Conservation (phyloP, 2,888 invertebrate species). For the Apantesis nais region DNA sequence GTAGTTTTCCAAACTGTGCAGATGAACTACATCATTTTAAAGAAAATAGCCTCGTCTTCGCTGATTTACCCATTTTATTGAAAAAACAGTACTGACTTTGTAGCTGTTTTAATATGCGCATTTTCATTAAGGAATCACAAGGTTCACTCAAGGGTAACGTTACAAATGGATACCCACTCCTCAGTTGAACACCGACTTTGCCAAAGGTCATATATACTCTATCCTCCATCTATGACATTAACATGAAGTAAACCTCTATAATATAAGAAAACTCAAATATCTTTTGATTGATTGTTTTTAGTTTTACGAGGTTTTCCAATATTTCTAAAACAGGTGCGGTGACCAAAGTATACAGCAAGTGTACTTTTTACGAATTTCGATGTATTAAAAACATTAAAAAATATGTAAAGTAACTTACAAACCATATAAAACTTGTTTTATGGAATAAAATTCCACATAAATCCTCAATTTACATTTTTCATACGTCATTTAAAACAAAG, state of each 20-base stretch:
- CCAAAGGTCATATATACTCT: neutral
- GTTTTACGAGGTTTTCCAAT: too few species aligned
- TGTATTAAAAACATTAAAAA: too few species aligned
- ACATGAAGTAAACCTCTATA: neutral
- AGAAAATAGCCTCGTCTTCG: neutral
- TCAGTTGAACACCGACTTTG: conserved; percentile 53
- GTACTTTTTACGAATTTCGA: too few species aligned
- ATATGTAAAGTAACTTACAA: neutral
- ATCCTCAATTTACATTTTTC: neutral
- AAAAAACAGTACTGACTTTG: neutral
- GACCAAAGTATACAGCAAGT: too few species aligned
- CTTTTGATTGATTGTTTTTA: too few species aligned
- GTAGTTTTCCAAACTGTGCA: neutral
- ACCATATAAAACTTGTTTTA: neutral
- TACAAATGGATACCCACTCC: conserved; percentile 68
- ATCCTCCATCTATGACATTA: neutral
- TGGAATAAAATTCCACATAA: neutral
- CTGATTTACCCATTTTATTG: neutral
- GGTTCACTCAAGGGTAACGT: conserved; percentile 50
- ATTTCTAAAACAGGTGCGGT: too few species aligned
- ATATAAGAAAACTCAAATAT: too few species aligned
- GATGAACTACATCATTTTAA: neutral
- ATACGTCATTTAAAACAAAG: neutral
- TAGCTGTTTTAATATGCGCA: conserved; percentile 15
- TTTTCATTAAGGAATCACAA: conserved; percentile 48